These are phyloP conservation scores for Amphiprion clarkii DNA, from an alignment of 2,797 vertebrate genomes.

Conservation along the genomic window DNA sequence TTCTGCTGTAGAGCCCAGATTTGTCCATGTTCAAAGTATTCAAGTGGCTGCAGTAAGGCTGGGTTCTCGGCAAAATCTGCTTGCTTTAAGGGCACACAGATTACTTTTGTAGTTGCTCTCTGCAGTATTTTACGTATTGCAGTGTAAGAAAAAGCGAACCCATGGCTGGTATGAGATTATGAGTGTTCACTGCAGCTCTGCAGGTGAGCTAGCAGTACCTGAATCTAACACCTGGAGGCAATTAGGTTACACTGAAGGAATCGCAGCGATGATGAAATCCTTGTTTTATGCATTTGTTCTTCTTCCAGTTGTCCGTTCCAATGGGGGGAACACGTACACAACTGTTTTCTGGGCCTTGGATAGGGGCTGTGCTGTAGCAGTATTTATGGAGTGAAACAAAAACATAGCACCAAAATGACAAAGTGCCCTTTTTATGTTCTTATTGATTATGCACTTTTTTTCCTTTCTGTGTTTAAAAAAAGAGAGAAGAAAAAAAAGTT, in stretches of 20 bases:
- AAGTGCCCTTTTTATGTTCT: conserved; percentile 83
- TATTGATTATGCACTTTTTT: conserved; percentile 81
- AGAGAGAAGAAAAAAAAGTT: conserved; percentile 33
- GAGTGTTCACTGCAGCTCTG: conserved; percentile 31
- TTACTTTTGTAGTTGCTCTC: conserved; percentile 39
- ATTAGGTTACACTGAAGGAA: conserved; percentile 41
- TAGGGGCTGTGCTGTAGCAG: conserved; percentile 76
- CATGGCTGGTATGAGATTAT: conserved; percentile 7
- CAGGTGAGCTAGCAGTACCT: conserved; percentile 42
- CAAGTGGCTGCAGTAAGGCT: conserved; percentile 40
- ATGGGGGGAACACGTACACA: conserved; percentile 55
- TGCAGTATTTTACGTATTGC: conserved; percentile 34
- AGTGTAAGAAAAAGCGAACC: background rate
- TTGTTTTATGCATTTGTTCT: conserved; percentile 46
- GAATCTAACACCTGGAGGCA: conserved; percentile 54
- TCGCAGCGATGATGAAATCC: conserved; percentile 4
- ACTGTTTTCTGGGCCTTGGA: conserved; percentile 69
- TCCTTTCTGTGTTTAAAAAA: conserved; percentile 62
- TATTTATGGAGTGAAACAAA: conserved; percentile 76
- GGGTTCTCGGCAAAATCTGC: conserved; percentile 21
- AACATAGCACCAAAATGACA: conserved; percentile 77
- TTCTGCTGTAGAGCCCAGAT: conserved; percentile 32
- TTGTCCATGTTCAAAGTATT: conserved; percentile 37
- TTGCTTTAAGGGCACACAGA: conserved; percentile 41
- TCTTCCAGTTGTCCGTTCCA: conserved; percentile 61